phyloP scores from a whole-genome alignment of 1,140 invertebrate species.

The Megalonaias nervosa region DNA sequence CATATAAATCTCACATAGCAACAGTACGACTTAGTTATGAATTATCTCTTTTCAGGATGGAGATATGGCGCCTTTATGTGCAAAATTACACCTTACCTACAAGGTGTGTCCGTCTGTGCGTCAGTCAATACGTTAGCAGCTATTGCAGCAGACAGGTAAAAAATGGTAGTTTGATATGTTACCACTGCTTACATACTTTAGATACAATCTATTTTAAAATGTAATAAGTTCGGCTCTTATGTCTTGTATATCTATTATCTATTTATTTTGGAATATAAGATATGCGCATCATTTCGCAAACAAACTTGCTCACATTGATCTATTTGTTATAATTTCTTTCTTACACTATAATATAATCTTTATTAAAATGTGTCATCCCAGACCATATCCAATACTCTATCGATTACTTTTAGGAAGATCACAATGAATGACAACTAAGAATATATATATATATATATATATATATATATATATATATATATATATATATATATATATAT shows the following conservation, averaged over 20 bases:
- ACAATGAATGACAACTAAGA: too few species aligned
- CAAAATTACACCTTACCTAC: constrained; percentile 93
- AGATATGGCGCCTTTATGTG: constrained; percentile 87
- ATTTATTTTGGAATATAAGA: neutral
- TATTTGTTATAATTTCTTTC: neutral
- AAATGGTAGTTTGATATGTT: neutral
- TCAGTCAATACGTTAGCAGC: constrained; percentile 38
- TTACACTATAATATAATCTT: too few species aligned
- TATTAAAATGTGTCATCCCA: too few species aligned
- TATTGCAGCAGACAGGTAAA: constrained; percentile 38
- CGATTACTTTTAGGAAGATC: too few species aligned
- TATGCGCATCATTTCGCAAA: neutral
- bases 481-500: too few species aligned
- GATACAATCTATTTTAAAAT: neutral
- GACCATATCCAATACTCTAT: too few species aligned
- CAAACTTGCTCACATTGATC: neutral
- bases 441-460: too few species aligned
- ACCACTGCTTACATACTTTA: neutral
- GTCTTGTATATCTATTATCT: neutral
- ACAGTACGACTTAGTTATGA: neutral
- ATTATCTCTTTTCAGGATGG: constrained; percentile 31
- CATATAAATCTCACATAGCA: too few species aligned
- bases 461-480: too few species aligned
- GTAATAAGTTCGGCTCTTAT: neutral
- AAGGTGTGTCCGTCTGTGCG: constrained; percentile 80